Percentiles rank a stretch among this genome's conserved stretches.
These are phyloP conservation scores for Craniophora ligustri DNA, from an alignment of 2,888 invertebrate species.

Conservation along the genomic window DNA sequence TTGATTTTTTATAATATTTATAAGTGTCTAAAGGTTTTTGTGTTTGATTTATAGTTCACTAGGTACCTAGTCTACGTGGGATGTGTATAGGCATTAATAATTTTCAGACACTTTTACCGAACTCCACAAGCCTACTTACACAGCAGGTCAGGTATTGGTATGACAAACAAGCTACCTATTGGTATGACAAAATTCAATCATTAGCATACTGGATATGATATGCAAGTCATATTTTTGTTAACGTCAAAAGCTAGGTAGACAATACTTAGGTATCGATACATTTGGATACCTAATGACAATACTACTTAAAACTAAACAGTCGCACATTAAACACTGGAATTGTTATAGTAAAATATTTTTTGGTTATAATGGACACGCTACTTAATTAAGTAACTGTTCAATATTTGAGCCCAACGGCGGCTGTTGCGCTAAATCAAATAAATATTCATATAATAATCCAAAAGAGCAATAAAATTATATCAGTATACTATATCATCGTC, in stretches of 20 bases:
- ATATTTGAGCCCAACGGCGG: conserved; percentile 75
- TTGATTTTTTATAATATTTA: too few species aligned
- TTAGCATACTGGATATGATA: conserved; percentile 52
- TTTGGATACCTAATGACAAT: conserved; percentile 63
- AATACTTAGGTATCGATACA: conserved; percentile 63
- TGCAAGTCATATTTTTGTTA: conserved; percentile 60
- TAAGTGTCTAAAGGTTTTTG: too few species aligned
- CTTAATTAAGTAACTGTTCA: conserved; percentile 63
- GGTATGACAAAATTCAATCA: conserved; percentile 45
- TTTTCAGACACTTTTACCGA: too few species aligned
- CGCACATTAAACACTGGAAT: conserved; percentile 70
- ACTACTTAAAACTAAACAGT: conserved; percentile 76
- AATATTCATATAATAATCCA: conserved; percentile 66
- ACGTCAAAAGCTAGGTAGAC: conserved; percentile 50
- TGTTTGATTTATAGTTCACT: too few species aligned
- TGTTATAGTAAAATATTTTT: conserved; percentile 64
- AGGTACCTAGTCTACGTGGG: too few species aligned
- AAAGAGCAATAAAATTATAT: conserved; percentile 45
- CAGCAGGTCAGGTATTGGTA: background rate
- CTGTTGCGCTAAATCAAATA: conserved; percentile 67
- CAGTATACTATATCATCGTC: conserved; percentile 43
- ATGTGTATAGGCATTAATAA: too few species aligned
- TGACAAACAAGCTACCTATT: conserved; percentile 17
- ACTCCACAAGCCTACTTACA: too few species aligned
- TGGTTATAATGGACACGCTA: conserved; percentile 65